Conservation (phyloP, 2,888 invertebrate species). For the Conus canariensis region DNA sequence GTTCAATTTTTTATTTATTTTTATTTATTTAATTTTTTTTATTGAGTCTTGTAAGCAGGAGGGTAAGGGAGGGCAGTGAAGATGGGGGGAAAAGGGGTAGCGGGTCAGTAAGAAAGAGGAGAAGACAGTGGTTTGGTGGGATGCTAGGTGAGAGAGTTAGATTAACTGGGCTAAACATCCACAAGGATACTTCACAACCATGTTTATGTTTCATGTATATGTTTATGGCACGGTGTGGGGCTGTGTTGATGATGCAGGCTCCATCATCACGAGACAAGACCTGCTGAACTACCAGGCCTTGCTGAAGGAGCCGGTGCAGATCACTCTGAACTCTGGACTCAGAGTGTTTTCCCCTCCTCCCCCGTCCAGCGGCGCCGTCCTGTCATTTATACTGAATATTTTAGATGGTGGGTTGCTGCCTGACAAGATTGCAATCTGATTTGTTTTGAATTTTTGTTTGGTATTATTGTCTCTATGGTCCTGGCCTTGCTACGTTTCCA, state of each 20-base stretch:
- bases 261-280: constrained; percentile 64
- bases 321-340: constrained; percentile 57
- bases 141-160: no score
- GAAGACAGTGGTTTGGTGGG: no score
- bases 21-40: no score
- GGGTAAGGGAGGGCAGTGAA: no score
- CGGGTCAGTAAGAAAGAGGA: no score
- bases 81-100: no score
- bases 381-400: constrained; percentile 71
- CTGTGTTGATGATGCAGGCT: constrained; percentile 52
- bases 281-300: constrained; percentile 56
- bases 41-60: no score
- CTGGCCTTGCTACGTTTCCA: no score
- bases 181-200: no score
- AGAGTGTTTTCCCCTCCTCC: constrained; percentile 62
- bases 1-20: no score
- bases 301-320: constrained; percentile 50
- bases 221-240: neutral
- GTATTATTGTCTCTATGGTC: neutral
- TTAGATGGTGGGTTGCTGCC: constrained; percentile 66
- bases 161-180: no score
- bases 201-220: neutral
- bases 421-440: no score
- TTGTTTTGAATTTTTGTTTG: neutral
- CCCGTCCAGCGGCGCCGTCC: constrained; percentile 68